Evolutionary conservation across 2,113 vertebrate species (phyloP), one percentile per base, ranked within the genome.

Genomic region (Leucosticte australis): DNA sequence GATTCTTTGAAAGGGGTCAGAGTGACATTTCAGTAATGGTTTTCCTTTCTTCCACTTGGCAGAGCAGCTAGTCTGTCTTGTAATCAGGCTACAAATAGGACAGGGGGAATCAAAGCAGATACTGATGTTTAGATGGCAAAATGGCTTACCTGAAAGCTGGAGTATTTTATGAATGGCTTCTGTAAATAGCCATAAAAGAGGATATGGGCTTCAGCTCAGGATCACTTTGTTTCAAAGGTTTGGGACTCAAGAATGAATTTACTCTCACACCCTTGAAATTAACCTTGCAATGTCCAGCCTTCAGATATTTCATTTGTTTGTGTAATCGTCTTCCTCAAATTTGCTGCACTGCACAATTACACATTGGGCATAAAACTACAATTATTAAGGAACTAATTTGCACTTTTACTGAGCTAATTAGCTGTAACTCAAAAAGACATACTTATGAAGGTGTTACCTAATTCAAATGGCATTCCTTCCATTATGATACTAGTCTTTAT

Each of bases 21-120:
- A 93, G 44, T 90, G 82, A 94, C 95, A 87, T 94, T 87, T 82
- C 74, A 56, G 52, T 75, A 96, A 90, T 79, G 47, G 74, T 75
- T 90, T 92, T 87, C 50, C 44, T 93, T 82, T 94, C 65, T 95
- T 96, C 62, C 27, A 41, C 81, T 84, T 87, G 75, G 59, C 56
- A 94, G 83, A 94, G 50, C 56, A 91, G 23, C 52, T 52, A 84
- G 53, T 53, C 70, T 76, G 49, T 82, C 67, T 73, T 83, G 75
- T 85, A 93, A 95, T 93, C 92, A 93, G 27, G n/a, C 57, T 49
- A 60, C 0, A 0, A 71, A 87, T 82, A 76, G 64, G 41, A 76
- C 26, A 64, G 30, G n/a, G 39, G 46, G 41, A 91, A 91, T 76
- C 85, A 95, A 90, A 91, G 62, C 52, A 86, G 26, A 22, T 83